Conservation (phyloP, 1,140 invertebrate genomes). For the Pseudachorutes palmiensis region DNA sequence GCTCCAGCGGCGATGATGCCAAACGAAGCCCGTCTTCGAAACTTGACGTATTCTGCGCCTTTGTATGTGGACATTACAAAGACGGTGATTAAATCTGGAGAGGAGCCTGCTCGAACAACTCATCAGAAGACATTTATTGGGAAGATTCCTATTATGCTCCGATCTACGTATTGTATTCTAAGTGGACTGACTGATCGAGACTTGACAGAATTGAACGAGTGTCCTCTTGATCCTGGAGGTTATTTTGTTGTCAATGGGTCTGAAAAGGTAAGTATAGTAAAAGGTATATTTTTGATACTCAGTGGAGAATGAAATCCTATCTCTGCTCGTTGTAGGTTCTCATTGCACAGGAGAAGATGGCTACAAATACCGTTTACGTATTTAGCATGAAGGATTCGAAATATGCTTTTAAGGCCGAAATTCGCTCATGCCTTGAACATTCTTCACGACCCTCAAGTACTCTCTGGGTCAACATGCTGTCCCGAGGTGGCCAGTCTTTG, state of each 20-base stretch:
- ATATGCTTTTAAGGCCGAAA: slow-evolving; percentile 95
- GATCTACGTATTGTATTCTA: slow-evolving; percentile 92
- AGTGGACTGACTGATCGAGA: slow-evolving; percentile 92
- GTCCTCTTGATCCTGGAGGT: slow-evolving; percentile 93
- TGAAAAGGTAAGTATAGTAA: slow-evolving; percentile 62
- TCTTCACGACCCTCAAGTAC: slow-evolving; percentile 85
- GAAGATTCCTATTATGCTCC: slow-evolving; percentile 98
- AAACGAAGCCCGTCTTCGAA: slow-evolving; percentile 84
- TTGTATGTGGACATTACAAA: slow-evolving; percentile 98
- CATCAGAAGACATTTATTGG: slow-evolving; percentile 98
- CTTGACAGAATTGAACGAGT: slow-evolving; percentile 97
- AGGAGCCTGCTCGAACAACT: slow-evolving; percentile 84
- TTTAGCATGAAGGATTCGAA: slow-evolving; percentile 98
- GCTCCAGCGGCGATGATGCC: slow-evolving; percentile 98
- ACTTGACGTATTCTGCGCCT: slow-evolving; percentile 91
- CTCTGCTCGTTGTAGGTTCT: slow-evolving; percentile 51
- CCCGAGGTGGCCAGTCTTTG: slow-evolving; percentile 84
- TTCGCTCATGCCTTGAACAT: slow-evolving; percentile 91
- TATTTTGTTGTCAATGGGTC: slow-evolving; percentile 96
- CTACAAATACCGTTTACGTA: slow-evolving; percentile 98
- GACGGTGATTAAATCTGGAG: slow-evolving; percentile 80
- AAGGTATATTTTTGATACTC: neutral
- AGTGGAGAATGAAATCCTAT: neutral
- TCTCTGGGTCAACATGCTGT: slow-evolving; percentile 99
- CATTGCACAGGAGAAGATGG: slow-evolving; percentile 99